These are phyloP conservation scores for Nerophis ophidion DNA, from an alignment of 2,113 vertebrate species.

Conservation along the genomic window DNA sequence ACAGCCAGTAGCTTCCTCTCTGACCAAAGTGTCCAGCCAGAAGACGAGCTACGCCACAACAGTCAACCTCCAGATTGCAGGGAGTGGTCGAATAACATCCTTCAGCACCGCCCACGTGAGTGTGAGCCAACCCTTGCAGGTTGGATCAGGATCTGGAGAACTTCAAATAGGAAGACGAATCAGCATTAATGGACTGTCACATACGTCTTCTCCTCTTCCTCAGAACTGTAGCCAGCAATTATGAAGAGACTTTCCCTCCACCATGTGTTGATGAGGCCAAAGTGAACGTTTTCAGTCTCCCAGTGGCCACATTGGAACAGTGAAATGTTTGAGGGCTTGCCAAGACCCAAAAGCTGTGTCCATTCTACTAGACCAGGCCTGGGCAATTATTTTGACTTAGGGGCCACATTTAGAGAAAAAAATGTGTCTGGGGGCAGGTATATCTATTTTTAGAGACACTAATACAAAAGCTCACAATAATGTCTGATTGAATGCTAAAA, in stretches of 20 bases:
- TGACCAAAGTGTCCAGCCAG: conserved; percentile 39
- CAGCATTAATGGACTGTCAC: conserved; percentile 63
- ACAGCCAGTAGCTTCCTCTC: conserved; percentile 4
- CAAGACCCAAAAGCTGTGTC: too few relatives aligned
- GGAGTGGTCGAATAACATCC: conserved; percentile 77
- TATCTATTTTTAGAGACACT: too few relatives aligned
- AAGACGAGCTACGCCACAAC: conserved; percentile 85
- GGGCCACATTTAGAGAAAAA: too few relatives aligned
- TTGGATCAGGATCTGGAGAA: conserved; percentile 6
- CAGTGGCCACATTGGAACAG: too few relatives aligned
- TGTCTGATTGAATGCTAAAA: too few relatives aligned
- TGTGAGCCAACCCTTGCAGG: conserved; percentile 76
- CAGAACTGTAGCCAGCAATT: conserved; percentile 48
- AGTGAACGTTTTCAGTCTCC: too few relatives aligned
- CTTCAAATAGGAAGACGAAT: conserved; percentile 56
- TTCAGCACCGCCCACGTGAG: conserved; percentile 85
- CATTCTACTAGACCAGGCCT: too few relatives aligned
- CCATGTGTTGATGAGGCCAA: not conserved
- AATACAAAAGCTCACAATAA: too few relatives aligned
- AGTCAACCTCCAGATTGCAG: conserved; percentile 83
- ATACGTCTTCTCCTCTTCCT: conserved; percentile 41
- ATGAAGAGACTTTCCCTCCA: conserved; percentile 20
- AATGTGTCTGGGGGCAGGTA: too few relatives aligned
- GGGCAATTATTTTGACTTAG: too few relatives aligned
- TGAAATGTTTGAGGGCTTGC: too few relatives aligned